Evolutionary conservation across 2,113 vertebrate genomes (phyloP).

Genomic region (Zosterops borbonicus): DNA sequence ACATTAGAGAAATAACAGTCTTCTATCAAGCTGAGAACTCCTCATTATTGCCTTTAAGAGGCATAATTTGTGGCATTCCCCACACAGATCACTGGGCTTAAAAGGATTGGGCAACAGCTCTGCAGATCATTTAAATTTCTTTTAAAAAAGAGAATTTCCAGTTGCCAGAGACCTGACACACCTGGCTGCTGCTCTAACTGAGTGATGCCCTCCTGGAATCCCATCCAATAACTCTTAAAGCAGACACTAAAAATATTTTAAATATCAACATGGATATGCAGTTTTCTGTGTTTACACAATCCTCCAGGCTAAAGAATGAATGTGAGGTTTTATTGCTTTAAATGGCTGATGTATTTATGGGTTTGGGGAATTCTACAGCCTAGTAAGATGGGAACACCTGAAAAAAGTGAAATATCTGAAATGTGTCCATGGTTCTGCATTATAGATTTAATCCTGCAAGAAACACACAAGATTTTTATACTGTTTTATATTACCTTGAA

Average conservation of each 20-base stretch:
- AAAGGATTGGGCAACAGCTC: background rate
- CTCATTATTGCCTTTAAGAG: background rate
- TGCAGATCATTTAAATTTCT: background rate
- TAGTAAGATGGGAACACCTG: background rate
- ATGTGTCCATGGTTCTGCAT: background rate
- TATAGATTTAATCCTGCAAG: background rate
- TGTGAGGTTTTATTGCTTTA: background rate
- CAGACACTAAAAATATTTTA: background rate
- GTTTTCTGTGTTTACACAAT: background rate
- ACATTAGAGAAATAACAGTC: background rate
- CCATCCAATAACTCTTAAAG: background rate
- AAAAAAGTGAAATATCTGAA: background rate
- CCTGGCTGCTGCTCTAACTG: background rate
- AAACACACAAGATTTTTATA: background rate
- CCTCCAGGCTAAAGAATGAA: background rate
- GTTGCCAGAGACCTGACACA: background rate
- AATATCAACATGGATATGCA: background rate
- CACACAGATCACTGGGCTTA: background rate
- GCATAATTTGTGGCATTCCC: background rate
- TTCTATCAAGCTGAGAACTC: background rate
- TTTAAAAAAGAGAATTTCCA: background rate
- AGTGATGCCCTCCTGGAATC: background rate
- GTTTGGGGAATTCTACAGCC: background rate
- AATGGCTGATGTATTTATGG: background rate
- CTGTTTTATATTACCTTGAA: background rate